Evolutionary conservation across 2,888 invertebrate genomes (phyloP), one percentile per base, ranked within the genome.

Genomic region (Tineola bisselliella): DNA sequence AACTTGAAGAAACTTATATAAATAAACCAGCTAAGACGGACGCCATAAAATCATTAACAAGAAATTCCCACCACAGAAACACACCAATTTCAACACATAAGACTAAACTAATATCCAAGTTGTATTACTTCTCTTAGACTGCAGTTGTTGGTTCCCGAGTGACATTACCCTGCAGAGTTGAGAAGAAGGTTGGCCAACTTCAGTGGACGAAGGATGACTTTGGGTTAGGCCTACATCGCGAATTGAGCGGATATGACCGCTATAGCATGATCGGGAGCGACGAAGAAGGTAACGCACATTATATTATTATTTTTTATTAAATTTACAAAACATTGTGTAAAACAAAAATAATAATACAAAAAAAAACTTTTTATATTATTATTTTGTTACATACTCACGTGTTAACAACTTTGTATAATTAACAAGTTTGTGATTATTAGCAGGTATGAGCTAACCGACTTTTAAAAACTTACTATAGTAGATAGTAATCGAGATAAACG

Each of bases 201-300:
- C 98, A 98, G 79, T 99, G 99, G 99, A 98, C 98, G 62, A 95
- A 96, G 74, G 97, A 98, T 73, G 97, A 96, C 74, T 98, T 98
- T 72, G 98, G 97, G 0, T 89, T 99, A 33, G 98, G 98, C 0
- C 91, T 94, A 0, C 95, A 97, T 72, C 89, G 98, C 66, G 94
- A 95, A 69, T 89, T 98, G 63, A 94, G 94, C 63, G 96, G 96
- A 44, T 98, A 94, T 81, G 95, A 96, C 63, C 90, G 98, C 63
- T 98, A 98, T 83, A 91, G 93, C 65, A 98, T 99, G 98, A 93
- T 97, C 66, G 98, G 98, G 54, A 96, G 94, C 72, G 96, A 97
- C 74, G 96, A 95, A 79, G 96, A 96, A 90, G 97, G 97, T 92
- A 77, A 83, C 88, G 10, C 6, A 25, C 2, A 38, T 38, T 38